Base-by-base conservation (phyloP, 2,888 invertebrate species). In the Enchytraeus crypticus region DNA sequence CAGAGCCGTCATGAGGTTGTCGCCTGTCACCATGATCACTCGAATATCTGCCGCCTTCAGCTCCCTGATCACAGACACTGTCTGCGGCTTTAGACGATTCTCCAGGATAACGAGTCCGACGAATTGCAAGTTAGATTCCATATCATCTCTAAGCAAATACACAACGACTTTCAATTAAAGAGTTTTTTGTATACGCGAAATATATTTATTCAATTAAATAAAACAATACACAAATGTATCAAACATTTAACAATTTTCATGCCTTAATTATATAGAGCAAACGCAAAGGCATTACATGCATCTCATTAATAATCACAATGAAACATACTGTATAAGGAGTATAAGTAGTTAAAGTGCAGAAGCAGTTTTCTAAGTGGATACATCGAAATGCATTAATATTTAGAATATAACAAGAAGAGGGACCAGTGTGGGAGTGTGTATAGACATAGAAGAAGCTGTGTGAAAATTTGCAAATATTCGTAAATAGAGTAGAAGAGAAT, bases 51-150 rank as follows among this genome's bases (percentile, higher is more conserved):
- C 97, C 11, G 87, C 83, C 67, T 86, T 88, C 56, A 97, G 81
- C 53, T 71, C 64, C 11, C 86, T 79, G 57, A 97, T 89, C 55
- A 92, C 88, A 1, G 87, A 86, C 0, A 86, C 85, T 0, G 93
- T 92, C 71, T 92, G 89, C 0, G 87, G 86, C 75, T 97, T 97
- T 59, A 98, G 81, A 0, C 92, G 84, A 80, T 98, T 98, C 79
- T 98, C 97, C 82, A 98, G 84, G 8, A 98, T 87, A 14, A 98
- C 87, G 67, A 98, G 84, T 0, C 93, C 64, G n/a, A 66, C 58
- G 34, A 66, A 67, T 8, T 18, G 86, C 67, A 92, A 80, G 68
- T 89, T 88, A 27, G 82, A 82, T 79, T 96, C 95, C 43, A 92
- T 72, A 47, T 70, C 67, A 46, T 78, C 75, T 62, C 79, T 76